A percentile compares a stretch with the other conserved stretches of the same genome.
Evolutionary conservation across 2,888 invertebrate species (phyloP).

Genomic region (Ormia ochracea): DNA sequence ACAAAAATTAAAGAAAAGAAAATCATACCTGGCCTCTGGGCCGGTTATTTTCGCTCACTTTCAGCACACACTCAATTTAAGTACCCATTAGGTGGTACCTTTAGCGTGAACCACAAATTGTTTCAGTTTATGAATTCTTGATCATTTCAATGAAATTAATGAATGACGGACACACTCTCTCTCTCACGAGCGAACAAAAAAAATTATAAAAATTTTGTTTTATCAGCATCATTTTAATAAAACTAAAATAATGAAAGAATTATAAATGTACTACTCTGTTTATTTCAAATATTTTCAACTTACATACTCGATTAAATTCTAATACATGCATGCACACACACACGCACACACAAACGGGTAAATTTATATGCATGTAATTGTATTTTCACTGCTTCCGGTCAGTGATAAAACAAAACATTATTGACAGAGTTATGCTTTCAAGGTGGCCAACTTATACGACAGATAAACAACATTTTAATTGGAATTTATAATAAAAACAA

Average conservation of each 20-base stretch:
- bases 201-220: not conserved
- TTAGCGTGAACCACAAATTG: not conserved
- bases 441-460: conserved; percentile 3
- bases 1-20: not conserved
- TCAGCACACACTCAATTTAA: conserved; percentile 27
- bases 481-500: not conserved
- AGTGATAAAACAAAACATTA: not conserved
- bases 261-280: too few species aligned
- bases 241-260: not conserved
- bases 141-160: not conserved
- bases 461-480: not conserved
- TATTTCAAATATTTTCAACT: not conserved
- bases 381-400: conserved; percentile 23
- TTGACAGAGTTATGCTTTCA: conserved; percentile 2
- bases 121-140: not conserved
- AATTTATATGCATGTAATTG: too few species aligned
- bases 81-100: not conserved
- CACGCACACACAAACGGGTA: too few species aligned
- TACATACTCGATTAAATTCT: not conserved
- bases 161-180: not conserved
- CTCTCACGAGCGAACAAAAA: not conserved
- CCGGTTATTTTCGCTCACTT: not conserved
- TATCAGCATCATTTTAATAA: not conserved
- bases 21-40: not conserved
- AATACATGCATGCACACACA: too few species aligned